Conservation (phyloP, 2,113 vertebrate species). For the Bagarius yarrelli region DNA sequence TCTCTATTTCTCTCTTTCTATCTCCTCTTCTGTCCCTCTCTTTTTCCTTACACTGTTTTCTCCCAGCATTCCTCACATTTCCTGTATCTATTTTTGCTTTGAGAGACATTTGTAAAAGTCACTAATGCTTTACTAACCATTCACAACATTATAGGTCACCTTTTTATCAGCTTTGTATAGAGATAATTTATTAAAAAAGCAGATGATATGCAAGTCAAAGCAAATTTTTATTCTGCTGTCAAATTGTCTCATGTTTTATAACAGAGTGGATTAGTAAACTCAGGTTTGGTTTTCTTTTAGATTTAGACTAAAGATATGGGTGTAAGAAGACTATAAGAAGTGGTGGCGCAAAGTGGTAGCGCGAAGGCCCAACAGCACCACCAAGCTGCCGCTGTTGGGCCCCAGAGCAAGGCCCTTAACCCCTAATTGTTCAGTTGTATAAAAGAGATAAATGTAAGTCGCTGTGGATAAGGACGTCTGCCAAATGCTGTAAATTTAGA, state of each 20-base stretch:
- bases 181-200: not conserved
- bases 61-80: not conserved
- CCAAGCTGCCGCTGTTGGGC: too few relatives aligned
- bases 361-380: too few relatives aligned
- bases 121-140: not conserved
- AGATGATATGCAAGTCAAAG: not conserved
- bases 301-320: not conserved
- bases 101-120: not conserved
- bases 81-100: not conserved
- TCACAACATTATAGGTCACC: not conserved
- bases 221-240: not conserved
- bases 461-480: too few relatives aligned
- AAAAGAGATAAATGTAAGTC: too few relatives aligned
- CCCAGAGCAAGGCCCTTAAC: too few relatives aligned
- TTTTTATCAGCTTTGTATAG: not conserved
- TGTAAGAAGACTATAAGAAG: too few relatives aligned
- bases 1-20: constrained; percentile 35
- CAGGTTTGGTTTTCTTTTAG: not conserved
- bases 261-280: not conserved
- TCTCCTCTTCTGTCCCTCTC: constrained; percentile 46
- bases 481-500: too few relatives aligned
- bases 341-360: too few relatives aligned
- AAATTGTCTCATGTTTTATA: not conserved
- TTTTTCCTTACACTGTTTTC: not conserved
- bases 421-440: too few relatives aligned